These are phyloP conservation scores for Nycticryphes semicollaris DNA, from an alignment of 2,113 vertebrate species.

Conservation along the genomic window DNA sequence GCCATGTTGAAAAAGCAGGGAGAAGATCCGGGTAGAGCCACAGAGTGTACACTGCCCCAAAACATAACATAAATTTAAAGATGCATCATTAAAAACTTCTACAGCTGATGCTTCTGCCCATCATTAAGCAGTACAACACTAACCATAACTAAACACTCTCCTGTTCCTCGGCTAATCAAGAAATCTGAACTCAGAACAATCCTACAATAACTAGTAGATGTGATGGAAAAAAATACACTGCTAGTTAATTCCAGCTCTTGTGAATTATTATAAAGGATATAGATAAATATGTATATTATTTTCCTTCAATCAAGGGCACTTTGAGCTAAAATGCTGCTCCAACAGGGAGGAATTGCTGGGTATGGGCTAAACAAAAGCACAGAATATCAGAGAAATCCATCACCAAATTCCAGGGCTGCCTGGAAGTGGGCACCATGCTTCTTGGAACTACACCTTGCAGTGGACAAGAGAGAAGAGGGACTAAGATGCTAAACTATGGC, in stretches of 20 bases:
- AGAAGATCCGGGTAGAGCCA: conserved; percentile 87
- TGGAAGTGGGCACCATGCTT: not conserved
- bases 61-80: conserved; percentile 4
- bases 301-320: not conserved
- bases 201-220: not conserved
- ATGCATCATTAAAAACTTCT: not conserved
- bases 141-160: not conserved
- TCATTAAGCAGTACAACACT: not conserved
- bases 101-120: not conserved
- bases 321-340: not conserved
- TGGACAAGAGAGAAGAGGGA: not conserved
- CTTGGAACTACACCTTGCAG: not conserved
- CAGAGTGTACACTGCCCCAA: conserved; percentile 86
- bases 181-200: not conserved
- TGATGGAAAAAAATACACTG: not conserved
- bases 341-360: not conserved
- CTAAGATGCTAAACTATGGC: not conserved
- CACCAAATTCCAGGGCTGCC: not conserved
- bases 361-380: not conserved
- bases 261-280: not conserved
- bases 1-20: conserved; percentile 88
- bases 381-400: not conserved
- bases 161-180: not conserved
- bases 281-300: not conserved
- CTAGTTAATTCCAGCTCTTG: not conserved